phyloP scores from a whole-genome alignment of 2,797 vertebrate species.

The Microctenopoma stevenorrisi region DNA sequence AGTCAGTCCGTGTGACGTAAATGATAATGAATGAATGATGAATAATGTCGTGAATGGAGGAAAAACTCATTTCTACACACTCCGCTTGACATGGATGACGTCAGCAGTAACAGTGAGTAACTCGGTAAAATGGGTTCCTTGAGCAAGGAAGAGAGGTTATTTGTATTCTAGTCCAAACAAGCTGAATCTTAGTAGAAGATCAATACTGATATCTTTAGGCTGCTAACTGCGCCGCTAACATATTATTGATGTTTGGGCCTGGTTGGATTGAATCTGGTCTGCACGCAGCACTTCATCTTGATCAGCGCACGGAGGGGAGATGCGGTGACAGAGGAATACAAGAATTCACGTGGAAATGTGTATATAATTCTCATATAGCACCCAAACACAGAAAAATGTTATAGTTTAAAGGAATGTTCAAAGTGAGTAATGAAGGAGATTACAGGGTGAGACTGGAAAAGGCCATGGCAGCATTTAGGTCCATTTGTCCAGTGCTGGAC shows the following conservation, averaged over 20 bases:
- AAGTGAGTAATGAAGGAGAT: conserved; percentile 62
- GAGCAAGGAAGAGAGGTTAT: conserved; percentile 67
- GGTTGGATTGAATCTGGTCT: conserved; percentile 74
- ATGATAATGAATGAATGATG: conserved; percentile 26
- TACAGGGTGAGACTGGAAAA: conserved; percentile 37
- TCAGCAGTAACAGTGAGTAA: conserved; percentile 41
- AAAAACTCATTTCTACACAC: not conserved
- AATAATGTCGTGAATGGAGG: conserved; percentile 36
- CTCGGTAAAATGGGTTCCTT: conserved; percentile 70
- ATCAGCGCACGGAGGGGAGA: conserved; percentile 44
- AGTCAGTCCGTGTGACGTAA: conserved; percentile 6
- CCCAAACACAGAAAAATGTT: conserved; percentile 33
- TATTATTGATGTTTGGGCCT: conserved; percentile 79
- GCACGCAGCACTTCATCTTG: conserved; percentile 76
- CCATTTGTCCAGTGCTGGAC: conserved; percentile 19
- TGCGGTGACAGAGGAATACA: conserved; percentile 30
- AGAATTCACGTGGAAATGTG: conserved; percentile 53
- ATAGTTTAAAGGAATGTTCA: conserved; percentile 33
- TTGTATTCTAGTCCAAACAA: conserved; percentile 78
- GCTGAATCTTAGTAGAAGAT: conserved; percentile 76
- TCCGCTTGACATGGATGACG: conserved; percentile 30
- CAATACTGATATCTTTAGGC: conserved; percentile 83
- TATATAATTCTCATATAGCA: conserved; percentile 34
- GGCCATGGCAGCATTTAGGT: conserved; percentile 22
- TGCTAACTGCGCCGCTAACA: conserved; percentile 77